Evolutionary conservation across 2,888 invertebrate genomes (phyloP), one percentile per base, ranked within the genome.

Genomic region (Ptychoptera contaminata): DNA sequence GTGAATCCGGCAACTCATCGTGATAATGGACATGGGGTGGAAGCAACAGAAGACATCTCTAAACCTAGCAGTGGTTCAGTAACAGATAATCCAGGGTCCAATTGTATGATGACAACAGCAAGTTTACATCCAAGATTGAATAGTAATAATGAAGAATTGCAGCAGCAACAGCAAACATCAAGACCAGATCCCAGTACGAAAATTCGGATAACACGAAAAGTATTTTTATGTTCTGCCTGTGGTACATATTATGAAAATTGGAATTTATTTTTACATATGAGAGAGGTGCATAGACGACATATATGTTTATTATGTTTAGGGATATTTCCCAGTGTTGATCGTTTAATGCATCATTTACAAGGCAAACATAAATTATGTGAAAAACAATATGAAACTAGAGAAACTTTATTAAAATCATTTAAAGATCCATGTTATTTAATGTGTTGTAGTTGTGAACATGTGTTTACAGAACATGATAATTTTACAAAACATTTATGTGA

Each of bases 221-320:
- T 84, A 48, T 87, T 82, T 60, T 66, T 85, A 43, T 87, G 87
- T 60, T 80, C 83, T 11, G 80, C 82, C 1, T 87, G 87, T 61
- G 81, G 79, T 38, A 83, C 81, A 10, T 85, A 85, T 57, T 86
- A 84, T 66, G 84, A 86, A 63, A 82, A 83, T 56, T 86, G 85
- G 83, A 83, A 85, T 65, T 70, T 87, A 47, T 87, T 86, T 59
- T 63, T 84, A 39, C 88, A 88, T 55, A 86, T 87, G 77, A 72
- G 82, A 44, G 84, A 86, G 57, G 76, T 79, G 46, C 88, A 90
- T 61, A 77, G 79, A 54, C 74, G 84, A 44, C 82, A 80, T 58
- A 81, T 86, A 53, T 90, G 88, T 60, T 67, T 88, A 43, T 84
- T 82, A 64, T 88, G 88, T 60, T 70, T 86, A 49, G 82, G 83